Evolutionary conservation across 2,113 vertebrate genomes (phyloP).

Genomic region (Nothoprocta perdicaria): DNA sequence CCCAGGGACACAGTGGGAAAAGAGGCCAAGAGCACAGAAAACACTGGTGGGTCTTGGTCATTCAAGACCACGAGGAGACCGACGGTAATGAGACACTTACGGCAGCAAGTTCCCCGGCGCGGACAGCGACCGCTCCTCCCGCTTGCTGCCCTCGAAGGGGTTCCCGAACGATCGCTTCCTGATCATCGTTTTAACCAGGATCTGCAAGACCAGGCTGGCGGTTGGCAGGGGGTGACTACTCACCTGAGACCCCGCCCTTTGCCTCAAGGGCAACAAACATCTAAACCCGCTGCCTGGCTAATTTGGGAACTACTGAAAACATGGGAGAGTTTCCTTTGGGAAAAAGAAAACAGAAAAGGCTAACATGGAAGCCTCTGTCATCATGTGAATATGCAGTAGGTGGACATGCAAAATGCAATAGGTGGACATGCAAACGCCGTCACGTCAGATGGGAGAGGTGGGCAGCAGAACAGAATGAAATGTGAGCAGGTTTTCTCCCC

Average conservation of each 20-base stretch:
- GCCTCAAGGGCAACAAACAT: not conserved
- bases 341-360: not conserved
- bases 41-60: too few species aligned
- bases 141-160: constrained; percentile 90
- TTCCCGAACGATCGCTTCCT: constrained; percentile 97
- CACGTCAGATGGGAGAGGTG: not conserved
- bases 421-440: not conserved
- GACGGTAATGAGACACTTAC: constrained; percentile 77
- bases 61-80: too few species aligned
- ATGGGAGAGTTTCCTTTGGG: not conserved
- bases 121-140: constrained; percentile 85
- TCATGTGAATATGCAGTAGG: not conserved
- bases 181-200: constrained; percentile 97
- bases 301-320: not conserved
- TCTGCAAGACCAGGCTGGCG: constrained; percentile 77
- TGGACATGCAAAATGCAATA: not conserved
- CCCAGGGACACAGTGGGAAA: too few species aligned
- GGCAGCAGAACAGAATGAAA: not conserved
- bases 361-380: not conserved
- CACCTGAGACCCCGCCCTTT: not conserved
- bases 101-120: constrained; percentile 81
- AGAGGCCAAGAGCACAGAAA: too few species aligned
- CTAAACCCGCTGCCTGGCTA: not conserved
- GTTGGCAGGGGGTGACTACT: not conserved
- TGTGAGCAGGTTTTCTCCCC: not conserved